Evolutionary conservation across 2,113 vertebrate species (phyloP).

Genomic region (Panthera tigris): DNA sequence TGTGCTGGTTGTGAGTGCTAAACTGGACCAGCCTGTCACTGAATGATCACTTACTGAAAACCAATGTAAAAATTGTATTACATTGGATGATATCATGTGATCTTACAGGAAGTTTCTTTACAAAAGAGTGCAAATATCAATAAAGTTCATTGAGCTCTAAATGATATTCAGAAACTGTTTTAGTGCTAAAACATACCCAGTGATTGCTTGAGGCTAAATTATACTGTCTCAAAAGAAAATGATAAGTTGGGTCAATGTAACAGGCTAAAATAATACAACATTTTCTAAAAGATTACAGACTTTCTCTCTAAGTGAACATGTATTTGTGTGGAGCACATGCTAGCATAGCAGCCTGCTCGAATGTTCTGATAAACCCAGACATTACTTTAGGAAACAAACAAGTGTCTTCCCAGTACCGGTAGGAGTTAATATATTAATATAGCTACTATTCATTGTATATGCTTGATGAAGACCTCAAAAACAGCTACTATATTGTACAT

Average conservation of each 20-base stretch:
- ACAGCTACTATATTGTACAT: background rate
- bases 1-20: slow-evolving; percentile 34
- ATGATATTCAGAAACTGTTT: slow-evolving; percentile 54
- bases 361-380: slow-evolving; percentile 29
- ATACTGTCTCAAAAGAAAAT: slow-evolving; percentile 33
- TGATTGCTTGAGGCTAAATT: slow-evolving; percentile 2
- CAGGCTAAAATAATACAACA: slow-evolving; percentile 45
- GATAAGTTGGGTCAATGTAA: slow-evolving; percentile 34
- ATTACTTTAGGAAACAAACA: slow-evolving; percentile 47
- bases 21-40: slow-evolving; percentile 47
- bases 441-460: background rate
- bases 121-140: background rate
- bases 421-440: background rate
- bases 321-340: slow-evolving; percentile 50
- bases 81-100: background rate
- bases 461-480: background rate
- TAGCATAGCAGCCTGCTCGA: slow-evolving; percentile 24
- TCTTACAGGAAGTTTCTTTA: slow-evolving; percentile 37
- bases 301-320: slow-evolving; percentile 51
- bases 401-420: background rate
- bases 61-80: slow-evolving; percentile 46
- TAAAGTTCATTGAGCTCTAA: slow-evolving; percentile 54
- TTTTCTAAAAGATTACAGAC: slow-evolving; percentile 52
- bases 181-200: slow-evolving; percentile 24
- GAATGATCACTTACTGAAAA: slow-evolving; percentile 60